Conservation (phyloP, 2,888 invertebrate genomes). For the Callinectes sapidus region DNA sequence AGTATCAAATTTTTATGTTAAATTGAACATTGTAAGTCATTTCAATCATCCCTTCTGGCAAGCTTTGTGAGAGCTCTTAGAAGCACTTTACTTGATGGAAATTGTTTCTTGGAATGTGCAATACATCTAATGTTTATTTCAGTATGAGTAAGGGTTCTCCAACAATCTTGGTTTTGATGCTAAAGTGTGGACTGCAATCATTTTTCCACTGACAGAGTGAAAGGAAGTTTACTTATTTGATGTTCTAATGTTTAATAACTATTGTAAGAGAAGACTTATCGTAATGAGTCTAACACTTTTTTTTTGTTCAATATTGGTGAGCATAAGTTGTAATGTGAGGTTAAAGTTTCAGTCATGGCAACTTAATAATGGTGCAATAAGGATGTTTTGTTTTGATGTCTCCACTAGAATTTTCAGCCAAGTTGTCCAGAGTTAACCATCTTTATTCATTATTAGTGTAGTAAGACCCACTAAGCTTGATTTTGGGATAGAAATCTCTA, state of each 20-base stretch:
- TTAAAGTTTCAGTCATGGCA: slow-evolving; percentile 27
- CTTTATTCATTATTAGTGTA: not conserved
- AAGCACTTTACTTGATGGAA: not conserved
- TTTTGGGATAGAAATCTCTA: not conserved
- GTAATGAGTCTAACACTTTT: not conserved
- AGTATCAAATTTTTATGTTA: not conserved
- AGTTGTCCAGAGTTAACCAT: not conserved
- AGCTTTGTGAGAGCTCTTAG: not conserved
- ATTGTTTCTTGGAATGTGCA: not conserved
- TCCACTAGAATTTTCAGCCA: slow-evolving; percentile 24
- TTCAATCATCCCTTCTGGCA: not conserved
- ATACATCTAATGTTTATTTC: not conserved
- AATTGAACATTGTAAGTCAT: not conserved
- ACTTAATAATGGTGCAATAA: slow-evolving; percentile 33
- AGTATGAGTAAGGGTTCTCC: not conserved
- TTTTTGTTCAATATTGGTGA: slow-evolving; percentile 3
- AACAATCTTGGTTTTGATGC: slow-evolving; percentile 28
- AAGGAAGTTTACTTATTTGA: not conserved
- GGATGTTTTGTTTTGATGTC: not conserved
- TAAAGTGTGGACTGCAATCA: not conserved
- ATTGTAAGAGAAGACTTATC: not conserved
- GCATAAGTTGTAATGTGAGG: not conserved
- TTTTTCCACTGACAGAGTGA: not conserved
- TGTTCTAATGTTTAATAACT: slow-evolving; percentile 8
- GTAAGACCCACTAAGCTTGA: not conserved